Evolutionary conservation across 2,888 invertebrate species (phyloP), one percentile per base, ranked within the genome.

Genomic region (Digitonthophagus gazella): DNA sequence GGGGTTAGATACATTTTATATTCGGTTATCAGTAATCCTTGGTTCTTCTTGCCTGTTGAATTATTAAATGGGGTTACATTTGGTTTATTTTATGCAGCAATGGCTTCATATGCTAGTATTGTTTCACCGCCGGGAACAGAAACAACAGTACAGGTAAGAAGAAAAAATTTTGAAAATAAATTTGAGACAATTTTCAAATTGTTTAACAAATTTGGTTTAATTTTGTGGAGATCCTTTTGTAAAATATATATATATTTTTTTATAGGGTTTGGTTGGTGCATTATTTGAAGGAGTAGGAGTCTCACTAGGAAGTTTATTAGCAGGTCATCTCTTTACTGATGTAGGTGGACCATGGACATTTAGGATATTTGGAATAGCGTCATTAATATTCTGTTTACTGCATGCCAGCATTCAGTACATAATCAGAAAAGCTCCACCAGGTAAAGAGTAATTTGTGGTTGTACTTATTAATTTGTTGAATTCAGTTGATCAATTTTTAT

Each of bases 221-320:
- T 54, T 65, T 65, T 20, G 3, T 65, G 63, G 2, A n/a, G n/a
- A n/a, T n/a, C n/a, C n/a, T 14, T 54, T 2, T 55, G 8, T 14
- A 44, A 44, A 54, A 6, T 8, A 5, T 15, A 15, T 14, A 22
- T 22, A 64, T 63, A 11, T 15, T 58, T 22, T 15, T 14, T 84
- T 84, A 44, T 82, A 93, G 90, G 95, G 95, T 67, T 83, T 96
- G 57, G 91, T 95, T 22, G 94, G 95, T 11, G 94, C 93, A 2
- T 85, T 94, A 63, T 96, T 95, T 79, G 95, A 96, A 84, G 95
- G 95, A 14, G 85, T 95, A 11, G 95, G 95, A 14, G 91, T 93
- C 0, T 91, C 94, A 0, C 79, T 89, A 8, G 95, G 95, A 54
- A 94, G 93, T 78, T 86, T 92, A 8, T 82, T 93, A 65, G 94